phyloP scores from a whole-genome alignment of 2,888 invertebrate species.

The Sminthurinus aureus region DNA sequence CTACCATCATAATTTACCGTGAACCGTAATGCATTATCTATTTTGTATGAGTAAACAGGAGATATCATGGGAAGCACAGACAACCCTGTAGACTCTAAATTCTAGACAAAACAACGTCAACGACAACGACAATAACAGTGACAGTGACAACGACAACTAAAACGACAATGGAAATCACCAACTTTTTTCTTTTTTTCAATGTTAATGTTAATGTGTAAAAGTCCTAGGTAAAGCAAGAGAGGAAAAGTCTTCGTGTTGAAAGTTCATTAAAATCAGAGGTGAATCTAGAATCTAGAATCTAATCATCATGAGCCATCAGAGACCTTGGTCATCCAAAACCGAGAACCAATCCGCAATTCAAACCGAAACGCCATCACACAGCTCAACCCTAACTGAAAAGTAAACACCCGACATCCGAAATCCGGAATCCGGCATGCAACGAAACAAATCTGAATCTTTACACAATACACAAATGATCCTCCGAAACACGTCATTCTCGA shows the following conservation, averaged over 20 bases:
- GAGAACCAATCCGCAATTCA: neutral
- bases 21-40: no score
- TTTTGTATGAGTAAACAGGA: no score
- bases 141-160: no score
- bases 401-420: neutral
- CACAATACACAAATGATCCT: neutral
- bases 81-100: no score
- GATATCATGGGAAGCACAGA: no score
- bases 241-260: neutral
- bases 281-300: neutral
- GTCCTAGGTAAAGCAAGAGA: neutral
- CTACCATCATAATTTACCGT: no score
- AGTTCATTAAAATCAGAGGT: neutral
- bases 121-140: no score
- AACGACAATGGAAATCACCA: no score
- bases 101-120: no score
- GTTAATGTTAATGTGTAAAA: no score
- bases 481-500: neutral
- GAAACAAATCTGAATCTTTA: neutral
- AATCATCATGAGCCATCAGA: neutral
- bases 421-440: neutral
- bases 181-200: no score
- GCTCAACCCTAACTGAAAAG: no score
- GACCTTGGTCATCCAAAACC: slow-evolving; percentile 1
- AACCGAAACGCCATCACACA: neutral